Evolutionary conservation across 2,797 vertebrate species (phyloP), one percentile per base, ranked within the genome.

Genomic region (Sternarchorhynchus goeldii): DNA sequence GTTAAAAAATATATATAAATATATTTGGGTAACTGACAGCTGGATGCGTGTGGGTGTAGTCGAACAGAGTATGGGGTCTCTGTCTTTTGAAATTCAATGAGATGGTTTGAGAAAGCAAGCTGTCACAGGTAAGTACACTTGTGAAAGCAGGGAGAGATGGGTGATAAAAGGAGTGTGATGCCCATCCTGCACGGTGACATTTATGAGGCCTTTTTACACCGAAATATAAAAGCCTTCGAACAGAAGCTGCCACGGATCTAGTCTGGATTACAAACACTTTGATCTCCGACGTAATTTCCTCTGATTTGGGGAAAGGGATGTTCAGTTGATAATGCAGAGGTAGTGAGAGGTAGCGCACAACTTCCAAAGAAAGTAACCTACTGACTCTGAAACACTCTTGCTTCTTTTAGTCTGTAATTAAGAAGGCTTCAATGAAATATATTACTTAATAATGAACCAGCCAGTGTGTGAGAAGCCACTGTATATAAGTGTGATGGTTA

Each of bases 81-180:
- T 84, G 88, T 85, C 84, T 90, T 94, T 93, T 94, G 92, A 93
- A 94, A 94, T 93, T 94, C 93, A 94, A 85, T 91, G 92, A 94
- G 91, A 85, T 92, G 87, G 86, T 88, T 92, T 91, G 92, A 91
- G 94, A 94, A 90, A 93, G 85, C 92, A 91, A 88, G 87, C 92
- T 92, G 90, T 93, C 91, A 93, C 90, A 94, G 92, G 88, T 88
- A 92, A 90, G 88, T 88, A 84, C 3, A 2, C 89, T 88, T 88
- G 84, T 83, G 82, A 84, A 87, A 85, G 88, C 85, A 83, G 86
- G 88, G 82, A 89, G 86, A 84, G 86, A 83, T 32, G 72, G 57
- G 86, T 92, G 88, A 93, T 92, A 87, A 91, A 92, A 92, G 88
- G 87, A 88, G 82, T 86, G 87, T 83, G 82, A 88, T 84, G 82